These are phyloP conservation scores for Drosophila aff. DNA, from an alignment of 1,140 invertebrate species.

Conservation along the genomic window DNA sequence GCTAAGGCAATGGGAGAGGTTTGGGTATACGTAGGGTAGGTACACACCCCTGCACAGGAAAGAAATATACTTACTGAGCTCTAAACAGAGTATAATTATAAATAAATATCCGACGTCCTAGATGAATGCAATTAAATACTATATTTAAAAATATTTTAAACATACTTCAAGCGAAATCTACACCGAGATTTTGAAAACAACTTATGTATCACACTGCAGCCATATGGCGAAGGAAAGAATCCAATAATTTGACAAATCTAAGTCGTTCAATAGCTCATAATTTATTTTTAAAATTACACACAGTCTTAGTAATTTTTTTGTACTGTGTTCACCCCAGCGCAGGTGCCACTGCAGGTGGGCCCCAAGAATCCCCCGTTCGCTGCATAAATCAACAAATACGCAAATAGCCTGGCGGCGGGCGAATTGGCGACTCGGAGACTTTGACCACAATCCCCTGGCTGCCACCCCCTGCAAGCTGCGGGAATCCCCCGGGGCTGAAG, in stretches of 20 bases:
- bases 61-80: background rate
- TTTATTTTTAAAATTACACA: background rate
- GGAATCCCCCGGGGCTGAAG: conserved; percentile 12
- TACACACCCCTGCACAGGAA: conserved; percentile 2
- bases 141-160: too few species aligned
- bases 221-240: too few species aligned
- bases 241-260: too few species aligned
- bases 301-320: background rate
- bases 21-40: background rate
- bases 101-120: too few species aligned
- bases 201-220: too few species aligned
- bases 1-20: conserved; percentile 3
- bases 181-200: too few species aligned
- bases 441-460: conserved; percentile 28
- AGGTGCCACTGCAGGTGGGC: conserved; percentile 34
- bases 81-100: too few species aligned
- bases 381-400: conserved; percentile 57
- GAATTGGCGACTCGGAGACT: conserved; percentile 57
- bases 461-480: background rate
- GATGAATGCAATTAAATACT: too few species aligned
- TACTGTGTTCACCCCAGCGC: too few species aligned
- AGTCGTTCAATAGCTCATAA: background rate
- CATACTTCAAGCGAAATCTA: too few species aligned
- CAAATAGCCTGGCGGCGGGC: conserved; percentile 52
- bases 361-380: conserved; percentile 42